Conservation (phyloP, 2,888 invertebrate species). For the Bedellia somnulentella region DNA sequence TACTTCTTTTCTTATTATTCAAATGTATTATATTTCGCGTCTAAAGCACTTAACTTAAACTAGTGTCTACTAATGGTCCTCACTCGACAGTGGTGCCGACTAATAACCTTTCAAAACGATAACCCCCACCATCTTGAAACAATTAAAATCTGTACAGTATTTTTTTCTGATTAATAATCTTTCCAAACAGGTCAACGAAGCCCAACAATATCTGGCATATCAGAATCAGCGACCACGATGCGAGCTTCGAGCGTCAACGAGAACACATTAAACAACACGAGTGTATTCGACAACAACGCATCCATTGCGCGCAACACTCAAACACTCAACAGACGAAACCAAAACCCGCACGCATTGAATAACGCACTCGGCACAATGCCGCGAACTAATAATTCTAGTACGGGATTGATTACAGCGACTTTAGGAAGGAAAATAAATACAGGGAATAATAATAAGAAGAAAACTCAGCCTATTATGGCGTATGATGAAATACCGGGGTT, state of each 20-base stretch:
- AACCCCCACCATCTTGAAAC: no score
- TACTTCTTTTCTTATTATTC: no score
- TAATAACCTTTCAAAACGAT: no score
- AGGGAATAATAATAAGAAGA: slow-evolving; percentile 53
- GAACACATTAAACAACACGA: slow-evolving; percentile 32
- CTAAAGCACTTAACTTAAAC: no score
- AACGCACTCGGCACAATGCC: slow-evolving; percentile 49
- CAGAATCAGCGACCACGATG: slow-evolving; percentile 81
- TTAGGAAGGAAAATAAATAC: slow-evolving; percentile 55
- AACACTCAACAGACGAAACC: slow-evolving; percentile 36
- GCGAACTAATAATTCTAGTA: slow-evolving; percentile 34
- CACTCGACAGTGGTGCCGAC: no score
- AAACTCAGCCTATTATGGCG: slow-evolving; percentile 54
- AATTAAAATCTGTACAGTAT: no score
- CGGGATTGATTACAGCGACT: slow-evolving; percentile 35
- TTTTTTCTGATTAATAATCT: no score
- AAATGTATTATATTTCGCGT: no score
- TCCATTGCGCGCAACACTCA: slow-evolving; percentile 39
- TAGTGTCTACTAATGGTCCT: no score
- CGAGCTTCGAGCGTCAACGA: slow-evolving; percentile 71
- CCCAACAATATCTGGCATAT: no score
- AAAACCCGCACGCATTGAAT: slow-evolving; percentile 38
- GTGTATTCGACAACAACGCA: slow-evolving; percentile 27
- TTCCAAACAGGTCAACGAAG: slow-evolving; percentile 76
- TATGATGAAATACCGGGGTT: slow-evolving; percentile 64